phyloP scores from a whole-genome alignment of 2,797 vertebrate species.

The Sebastes itinus region DNA sequence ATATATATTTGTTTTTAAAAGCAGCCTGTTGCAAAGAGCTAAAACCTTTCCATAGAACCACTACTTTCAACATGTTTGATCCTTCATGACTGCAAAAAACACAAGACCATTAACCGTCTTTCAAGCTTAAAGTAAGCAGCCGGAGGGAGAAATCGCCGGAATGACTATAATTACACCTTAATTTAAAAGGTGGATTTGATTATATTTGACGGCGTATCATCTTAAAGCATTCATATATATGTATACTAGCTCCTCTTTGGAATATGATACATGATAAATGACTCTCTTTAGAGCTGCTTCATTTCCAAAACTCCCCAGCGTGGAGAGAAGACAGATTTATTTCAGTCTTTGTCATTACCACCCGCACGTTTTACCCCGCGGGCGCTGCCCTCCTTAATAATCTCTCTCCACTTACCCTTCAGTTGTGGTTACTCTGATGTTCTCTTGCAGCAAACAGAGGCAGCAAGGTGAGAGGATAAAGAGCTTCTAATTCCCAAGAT shows the following conservation, averaged over 20 bases:
- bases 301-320: conserved; percentile 31
- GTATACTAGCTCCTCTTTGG: conserved; percentile 42
- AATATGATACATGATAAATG: conserved; percentile 40
- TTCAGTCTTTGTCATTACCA: not conserved
- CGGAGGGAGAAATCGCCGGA: conserved; percentile 6
- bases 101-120: not conserved
- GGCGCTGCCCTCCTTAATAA: not conserved
- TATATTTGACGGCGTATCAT: conserved; percentile 13
- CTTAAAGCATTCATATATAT: not conserved
- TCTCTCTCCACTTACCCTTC: conserved; percentile 18
- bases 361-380: not conserved
- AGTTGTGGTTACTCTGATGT: conserved; percentile 43
- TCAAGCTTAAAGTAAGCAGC: conserved; percentile 1
- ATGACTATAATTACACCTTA: conserved; percentile 34
- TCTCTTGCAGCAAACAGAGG: not conserved
- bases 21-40: not conserved
- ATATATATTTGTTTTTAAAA: not conserved
- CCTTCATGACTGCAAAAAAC: not conserved
- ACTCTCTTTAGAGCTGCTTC: conserved; percentile 20
- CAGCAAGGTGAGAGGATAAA: conserved; percentile 19
- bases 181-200: conserved; percentile 38
- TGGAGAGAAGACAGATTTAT: conserved; percentile 26
- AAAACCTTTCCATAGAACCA: not conserved
- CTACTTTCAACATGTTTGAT: not conserved
- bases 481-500: not conserved